These are phyloP conservation scores for Sacculina carcini DNA, from an alignment of 2,888 invertebrate species.

Conservation along the genomic window DNA sequence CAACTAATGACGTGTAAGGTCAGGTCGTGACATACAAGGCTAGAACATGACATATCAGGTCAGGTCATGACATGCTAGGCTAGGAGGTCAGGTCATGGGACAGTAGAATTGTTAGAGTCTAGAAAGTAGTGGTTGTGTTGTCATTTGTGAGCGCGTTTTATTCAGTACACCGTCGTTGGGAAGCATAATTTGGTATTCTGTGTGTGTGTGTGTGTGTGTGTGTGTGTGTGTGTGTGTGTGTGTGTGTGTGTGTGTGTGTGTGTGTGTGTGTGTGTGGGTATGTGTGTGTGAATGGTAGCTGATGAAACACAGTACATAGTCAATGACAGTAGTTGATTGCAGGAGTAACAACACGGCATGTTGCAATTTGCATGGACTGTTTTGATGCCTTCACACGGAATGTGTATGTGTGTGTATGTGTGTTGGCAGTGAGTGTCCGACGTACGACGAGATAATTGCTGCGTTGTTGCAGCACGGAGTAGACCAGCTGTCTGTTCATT, in stretches of 20 bases:
- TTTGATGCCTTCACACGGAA: no score
- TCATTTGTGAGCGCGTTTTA: no score
- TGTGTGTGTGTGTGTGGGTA: slow-evolving; percentile 2
- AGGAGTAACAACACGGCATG: background rate
- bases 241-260: slow-evolving; percentile 7
- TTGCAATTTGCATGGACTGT: no score
- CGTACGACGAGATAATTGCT: slow-evolving; percentile 59
- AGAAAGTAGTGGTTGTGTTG: no score
- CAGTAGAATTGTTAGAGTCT: no score
- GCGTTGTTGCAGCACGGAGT: slow-evolving; percentile 50
- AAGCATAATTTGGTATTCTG: no score
- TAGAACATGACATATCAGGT: no score
- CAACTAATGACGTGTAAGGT: no score
- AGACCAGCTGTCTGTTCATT: slow-evolving; percentile 40
- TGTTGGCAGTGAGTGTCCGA: slow-evolving; percentile 61
- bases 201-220: slow-evolving; percentile 1
- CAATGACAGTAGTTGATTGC: background rate
- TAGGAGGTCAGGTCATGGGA: no score
- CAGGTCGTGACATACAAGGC: no score
- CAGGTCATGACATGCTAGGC: no score
- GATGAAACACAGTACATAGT: background rate
- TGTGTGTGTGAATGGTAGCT: background rate
- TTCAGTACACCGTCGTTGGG: no score
- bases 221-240: slow-evolving; percentile 1
- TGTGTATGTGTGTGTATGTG: slow-evolving; percentile 4